Evolutionary conservation across 2,797 vertebrate genomes (phyloP).

Genomic region (Bucorvus abyssinicus): DNA sequence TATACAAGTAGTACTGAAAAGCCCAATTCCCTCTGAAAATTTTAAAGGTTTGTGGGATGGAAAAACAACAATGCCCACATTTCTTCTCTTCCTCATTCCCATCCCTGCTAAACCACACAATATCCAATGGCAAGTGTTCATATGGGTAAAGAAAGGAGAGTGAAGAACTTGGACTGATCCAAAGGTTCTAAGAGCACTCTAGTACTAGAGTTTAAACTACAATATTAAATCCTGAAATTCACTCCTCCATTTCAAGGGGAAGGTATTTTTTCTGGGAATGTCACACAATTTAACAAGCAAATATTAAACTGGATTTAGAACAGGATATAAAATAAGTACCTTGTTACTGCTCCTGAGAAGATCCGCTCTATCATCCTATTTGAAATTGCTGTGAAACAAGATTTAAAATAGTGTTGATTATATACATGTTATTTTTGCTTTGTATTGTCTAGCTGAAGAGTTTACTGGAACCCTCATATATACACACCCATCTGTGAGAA

Average conservation of each 20-base stretch:
- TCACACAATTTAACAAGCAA: background rate
- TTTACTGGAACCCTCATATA: background rate
- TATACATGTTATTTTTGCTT: background rate
- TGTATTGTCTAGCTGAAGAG: background rate
- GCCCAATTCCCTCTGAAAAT: background rate
- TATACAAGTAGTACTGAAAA: background rate
- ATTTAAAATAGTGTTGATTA: background rate
- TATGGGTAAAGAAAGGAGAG: background rate
- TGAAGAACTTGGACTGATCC: background rate
- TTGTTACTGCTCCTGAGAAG: constrained; percentile 94
- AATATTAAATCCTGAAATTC: background rate
- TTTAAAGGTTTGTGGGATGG: background rate
- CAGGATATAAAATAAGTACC: constrained; percentile 70
- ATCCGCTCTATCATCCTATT: constrained; percentile 90
- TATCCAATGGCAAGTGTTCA: background rate
- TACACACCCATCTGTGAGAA: background rate
- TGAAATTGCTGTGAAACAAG: constrained; percentile 84
- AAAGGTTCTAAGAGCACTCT: background rate
- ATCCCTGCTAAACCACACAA: background rate
- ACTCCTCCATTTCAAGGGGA: background rate
- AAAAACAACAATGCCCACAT: background rate
- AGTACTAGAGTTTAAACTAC: background rate
- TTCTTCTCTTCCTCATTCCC: background rate
- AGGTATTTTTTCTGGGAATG: background rate
- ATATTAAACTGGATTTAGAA: background rate